Base-by-base conservation (phyloP, 2,797 vertebrate species). In the Dallia pectoralis region DNA sequence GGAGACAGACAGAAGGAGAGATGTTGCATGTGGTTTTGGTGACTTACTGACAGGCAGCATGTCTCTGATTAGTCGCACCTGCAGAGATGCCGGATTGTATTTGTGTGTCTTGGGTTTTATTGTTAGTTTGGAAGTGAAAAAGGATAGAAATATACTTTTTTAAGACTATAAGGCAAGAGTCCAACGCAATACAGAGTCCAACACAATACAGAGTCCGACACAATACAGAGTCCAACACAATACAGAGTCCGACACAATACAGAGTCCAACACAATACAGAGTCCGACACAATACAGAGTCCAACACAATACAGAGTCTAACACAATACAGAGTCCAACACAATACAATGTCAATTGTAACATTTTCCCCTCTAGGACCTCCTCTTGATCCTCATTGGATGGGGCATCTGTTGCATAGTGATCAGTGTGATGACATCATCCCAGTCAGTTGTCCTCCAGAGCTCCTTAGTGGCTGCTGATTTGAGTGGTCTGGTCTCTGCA, bases 41-140 rank as follows among this genome's bases (percentile, higher is more conserved):
- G 53, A 56, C 53, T 36, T 32, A 22, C 33, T 36, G 18, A 66
- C 32, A 65, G 18, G 40, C 32, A 65, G 33, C 63, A 32, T n/a
- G n/a, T 66, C 64, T 3, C 64, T 66, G 64, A 66, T 36, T 66
- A 19, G 30, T 66, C 64, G n/a, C 64, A 19, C 32, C 64, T 66
- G 32, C n/a, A 18, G 64, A 66, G 32, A 66, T 36, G 29, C 62
- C 22, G 19, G 33, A 40, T n/a, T 32, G 7, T 66, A 32, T 65
- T 30, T 65, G 63, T 65, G 63, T 65, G 30, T 36, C 19, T 36
- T 56, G 22, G 8, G 22, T 25, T 56, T 25, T 25, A 56, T 56
- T 22, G n/a, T 53, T 8, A 11, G 11, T 56, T 25, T 11, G 53
- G 22, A 22, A 56, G 53, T 22, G n/a, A 51, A 3, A 22, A 11